Conservation (phyloP, 1,140 invertebrate species). For the Apis cerana region DNA sequence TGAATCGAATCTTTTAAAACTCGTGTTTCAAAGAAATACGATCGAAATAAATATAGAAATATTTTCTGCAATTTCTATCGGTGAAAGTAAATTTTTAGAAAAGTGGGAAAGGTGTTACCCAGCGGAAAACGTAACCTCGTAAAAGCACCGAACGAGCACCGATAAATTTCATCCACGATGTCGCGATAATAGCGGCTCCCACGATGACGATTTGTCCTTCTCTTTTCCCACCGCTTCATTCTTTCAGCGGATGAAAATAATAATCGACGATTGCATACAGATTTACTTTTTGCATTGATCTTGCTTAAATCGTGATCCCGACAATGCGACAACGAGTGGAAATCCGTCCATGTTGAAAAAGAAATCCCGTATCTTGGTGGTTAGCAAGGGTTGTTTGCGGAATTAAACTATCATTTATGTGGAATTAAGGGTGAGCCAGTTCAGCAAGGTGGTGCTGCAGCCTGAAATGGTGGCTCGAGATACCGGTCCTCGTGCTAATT, state of each 20-base stretch:
- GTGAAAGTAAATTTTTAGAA: not conserved
- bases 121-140: not conserved
- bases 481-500: conserved; percentile 56
- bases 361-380: not conserved
- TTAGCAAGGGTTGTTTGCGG: conserved; percentile 34
- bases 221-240: too few relatives aligned
- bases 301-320: not conserved
- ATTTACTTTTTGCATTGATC: not conserved
- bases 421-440: conserved; percentile 64
- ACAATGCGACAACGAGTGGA: conserved; percentile 4
- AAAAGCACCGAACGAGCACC: not conserved
- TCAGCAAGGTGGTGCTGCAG: conserved; percentile 19
- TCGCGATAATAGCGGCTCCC: not conserved
- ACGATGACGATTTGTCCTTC: conserved; percentile 8
- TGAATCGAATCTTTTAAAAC: too few relatives aligned
- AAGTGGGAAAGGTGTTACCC: not conserved
- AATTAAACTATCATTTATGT: conserved; percentile 65
- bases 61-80: too few relatives aligned
- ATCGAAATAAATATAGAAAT: too few relatives aligned
- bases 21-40: too few relatives aligned
- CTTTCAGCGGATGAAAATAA: too few relatives aligned
- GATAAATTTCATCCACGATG: not conserved
- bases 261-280: too few relatives aligned
- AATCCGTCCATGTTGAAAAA: conserved; percentile 4
- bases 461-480: conserved; percentile 45